phyloP scores from a whole-genome alignment of 2,888 invertebrate species.

The Nasonia oneida region DNA sequence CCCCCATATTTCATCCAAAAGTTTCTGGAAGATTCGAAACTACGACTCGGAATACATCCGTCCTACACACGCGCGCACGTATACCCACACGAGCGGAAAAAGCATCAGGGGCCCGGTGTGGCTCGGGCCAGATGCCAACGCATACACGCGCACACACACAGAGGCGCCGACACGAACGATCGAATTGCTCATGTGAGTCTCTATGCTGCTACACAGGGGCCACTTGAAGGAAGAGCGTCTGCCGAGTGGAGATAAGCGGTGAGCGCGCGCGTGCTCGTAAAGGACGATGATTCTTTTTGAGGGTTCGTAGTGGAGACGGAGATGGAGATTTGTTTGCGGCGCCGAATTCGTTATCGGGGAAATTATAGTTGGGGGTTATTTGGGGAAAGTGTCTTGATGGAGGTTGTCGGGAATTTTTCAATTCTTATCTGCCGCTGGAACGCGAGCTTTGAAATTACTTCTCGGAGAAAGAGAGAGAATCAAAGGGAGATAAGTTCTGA shows the following conservation, averaged over 20 bases:
- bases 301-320: not conserved
- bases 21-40: constrained; percentile 39
- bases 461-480: not conserved
- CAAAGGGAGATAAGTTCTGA: not conserved
- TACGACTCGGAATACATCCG: not conserved
- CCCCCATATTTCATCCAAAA: constrained; percentile 32
- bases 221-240: constrained; percentile 11
- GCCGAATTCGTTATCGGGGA: not conserved
- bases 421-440: not conserved
- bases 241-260: not conserved
- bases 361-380: not conserved
- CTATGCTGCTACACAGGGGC: not conserved
- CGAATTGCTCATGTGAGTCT: not conserved
- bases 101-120: not conserved
- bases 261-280: not conserved
- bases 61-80: not conserved
- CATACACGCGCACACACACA: not conserved
- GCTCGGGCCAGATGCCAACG: not conserved
- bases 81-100: not conserved
- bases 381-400: not conserved
- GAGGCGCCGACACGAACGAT: constrained; percentile 3
- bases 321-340: not conserved
- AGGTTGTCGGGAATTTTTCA: too few species aligned
- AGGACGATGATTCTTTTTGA: not conserved
- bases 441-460: not conserved